phyloP scores from a whole-genome alignment of 2,797 vertebrate species.

The Aplochiton taeniatus region DNA sequence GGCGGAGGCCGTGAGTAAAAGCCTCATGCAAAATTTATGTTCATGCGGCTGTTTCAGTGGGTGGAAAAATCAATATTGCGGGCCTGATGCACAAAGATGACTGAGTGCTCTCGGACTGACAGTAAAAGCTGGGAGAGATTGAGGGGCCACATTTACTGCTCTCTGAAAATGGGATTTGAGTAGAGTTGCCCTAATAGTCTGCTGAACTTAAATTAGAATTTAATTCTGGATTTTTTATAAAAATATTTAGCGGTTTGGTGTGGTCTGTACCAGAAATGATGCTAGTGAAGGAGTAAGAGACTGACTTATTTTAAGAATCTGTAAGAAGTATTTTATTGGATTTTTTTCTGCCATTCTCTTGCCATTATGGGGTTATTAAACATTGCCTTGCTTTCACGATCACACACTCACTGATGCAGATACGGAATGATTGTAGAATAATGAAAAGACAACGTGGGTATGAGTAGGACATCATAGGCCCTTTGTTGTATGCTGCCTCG shows the following conservation, averaged over 20 bases:
- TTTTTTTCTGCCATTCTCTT: slow-evolving; percentile 44
- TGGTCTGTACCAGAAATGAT: slow-evolving; percentile 84
- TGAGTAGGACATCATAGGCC: slow-evolving; percentile 73
- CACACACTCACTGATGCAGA: slow-evolving; percentile 47
- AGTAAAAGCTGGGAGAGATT: slow-evolving; percentile 97
- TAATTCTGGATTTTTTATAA: slow-evolving; percentile 90
- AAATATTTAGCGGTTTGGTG: slow-evolving; percentile 84
- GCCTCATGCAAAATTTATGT: slow-evolving; percentile 99
- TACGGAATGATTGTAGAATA: slow-evolving; percentile 76
- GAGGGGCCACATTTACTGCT: slow-evolving; percentile 89
- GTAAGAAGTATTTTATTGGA: slow-evolving; percentile 81
- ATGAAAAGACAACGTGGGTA: slow-evolving; percentile 78
- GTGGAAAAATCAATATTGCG: slow-evolving; percentile 99
- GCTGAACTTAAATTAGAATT: slow-evolving; percentile 93
- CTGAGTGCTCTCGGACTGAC: slow-evolving; percentile 98
- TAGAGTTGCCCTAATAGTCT: slow-evolving; percentile 87
- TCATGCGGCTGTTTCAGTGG: slow-evolving; percentile 98
- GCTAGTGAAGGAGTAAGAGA: slow-evolving; percentile 68
- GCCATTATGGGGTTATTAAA: slow-evolving; percentile 90
- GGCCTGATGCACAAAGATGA: slow-evolving; percentile 95
- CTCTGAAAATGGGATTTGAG: slow-evolving; percentile 83
- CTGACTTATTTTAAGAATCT: slow-evolving; percentile 77
- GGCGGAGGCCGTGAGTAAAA: slow-evolving; percentile 91
- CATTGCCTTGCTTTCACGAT: slow-evolving; percentile 78
- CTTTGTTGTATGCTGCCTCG: slow-evolving; percentile 71